Evolutionary conservation across 2,888 invertebrate genomes (phyloP), one percentile per base, ranked within the genome.

Genomic region (Phragmatobia fuliginosa): DNA sequence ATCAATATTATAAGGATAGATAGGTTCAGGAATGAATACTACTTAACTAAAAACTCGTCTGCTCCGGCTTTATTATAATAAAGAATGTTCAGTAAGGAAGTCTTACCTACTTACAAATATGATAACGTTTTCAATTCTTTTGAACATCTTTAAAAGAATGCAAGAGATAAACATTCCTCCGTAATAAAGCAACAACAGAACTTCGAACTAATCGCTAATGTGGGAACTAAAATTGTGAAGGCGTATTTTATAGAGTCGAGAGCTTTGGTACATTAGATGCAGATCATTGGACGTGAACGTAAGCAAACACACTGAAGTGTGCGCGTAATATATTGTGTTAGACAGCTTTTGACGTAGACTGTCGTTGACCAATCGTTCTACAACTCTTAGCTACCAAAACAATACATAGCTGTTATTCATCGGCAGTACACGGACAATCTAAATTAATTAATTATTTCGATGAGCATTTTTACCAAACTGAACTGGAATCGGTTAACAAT

Each of bases 301-400:
- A 80, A 80, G 79, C 79, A 81, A 81, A 80, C 75, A 77, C 62
- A 71, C 60, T 73, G 68, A 49, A 78, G 80, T 73, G 71, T 72
- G 78, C 78, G 73, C 75, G 68, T 77, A 77, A 79, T 80, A 73
- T 72, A 64, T 71, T 80, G 52, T 25, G n/a, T 72, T 62, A 63
- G 61, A 74, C 74, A 70, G 69, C 33, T 36, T 74, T 64, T 76
- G 72, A 78, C 77, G 77, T 78, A 71, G 64, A 65, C 68, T 76
- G 70, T 78, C 79, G 70, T 74, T 73, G 66, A 59, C 71, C 67
- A 36, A 45, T 62, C 72, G 58, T 58, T 49, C 16, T 28, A 45
- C 11, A 60, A 67, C 41, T 2, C 41, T 32, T n/a, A 67, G 41
- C 59, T 38, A 38, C 61, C 33, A 21, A n/a, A 71, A 45, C 56